Evolutionary conservation across 2,113 vertebrate genomes (phyloP).

Genomic region (Festucalex cinctus): DNA sequence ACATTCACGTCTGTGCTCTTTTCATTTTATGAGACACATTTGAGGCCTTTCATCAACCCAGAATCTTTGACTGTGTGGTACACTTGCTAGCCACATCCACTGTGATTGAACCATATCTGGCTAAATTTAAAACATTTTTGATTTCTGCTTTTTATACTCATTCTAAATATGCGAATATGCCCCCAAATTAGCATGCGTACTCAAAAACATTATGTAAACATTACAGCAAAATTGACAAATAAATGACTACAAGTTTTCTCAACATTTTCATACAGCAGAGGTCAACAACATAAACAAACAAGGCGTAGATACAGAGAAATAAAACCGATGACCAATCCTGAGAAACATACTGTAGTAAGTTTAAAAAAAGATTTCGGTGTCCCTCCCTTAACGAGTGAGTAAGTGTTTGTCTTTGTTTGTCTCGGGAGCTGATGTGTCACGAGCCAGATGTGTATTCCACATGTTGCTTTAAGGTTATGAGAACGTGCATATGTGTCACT

Average conservation of each 20-base stretch:
- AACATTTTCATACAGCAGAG: not conserved
- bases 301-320: slow-evolving; percentile 4
- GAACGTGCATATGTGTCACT: not conserved
- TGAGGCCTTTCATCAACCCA: not conserved
- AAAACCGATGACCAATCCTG: not conserved
- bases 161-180: not conserved
- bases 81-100: not conserved
- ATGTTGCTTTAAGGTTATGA: not conserved
- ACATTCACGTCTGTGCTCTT: no score
- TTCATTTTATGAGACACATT: no score
- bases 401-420: slow-evolving; percentile 7
- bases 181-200: not conserved
- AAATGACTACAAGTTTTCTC: not conserved
- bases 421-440: slow-evolving; percentile 5
- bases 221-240: not conserved
- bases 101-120: no score
- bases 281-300: not conserved
- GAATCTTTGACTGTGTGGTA: not conserved
- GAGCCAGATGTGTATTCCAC: not conserved
- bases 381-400: slow-evolving; percentile 15
- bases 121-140: no score
- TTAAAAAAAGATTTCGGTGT: slow-evolving; percentile 17
- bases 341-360: slow-evolving; percentile 2
- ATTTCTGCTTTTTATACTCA: no score
- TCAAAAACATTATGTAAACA: not conserved